Percentiles rank a stretch among this genome's conserved stretches.
Conservation (phyloP, 2,113 vertebrate genomes). For the Brachyhypopomus gauderio region DNA sequence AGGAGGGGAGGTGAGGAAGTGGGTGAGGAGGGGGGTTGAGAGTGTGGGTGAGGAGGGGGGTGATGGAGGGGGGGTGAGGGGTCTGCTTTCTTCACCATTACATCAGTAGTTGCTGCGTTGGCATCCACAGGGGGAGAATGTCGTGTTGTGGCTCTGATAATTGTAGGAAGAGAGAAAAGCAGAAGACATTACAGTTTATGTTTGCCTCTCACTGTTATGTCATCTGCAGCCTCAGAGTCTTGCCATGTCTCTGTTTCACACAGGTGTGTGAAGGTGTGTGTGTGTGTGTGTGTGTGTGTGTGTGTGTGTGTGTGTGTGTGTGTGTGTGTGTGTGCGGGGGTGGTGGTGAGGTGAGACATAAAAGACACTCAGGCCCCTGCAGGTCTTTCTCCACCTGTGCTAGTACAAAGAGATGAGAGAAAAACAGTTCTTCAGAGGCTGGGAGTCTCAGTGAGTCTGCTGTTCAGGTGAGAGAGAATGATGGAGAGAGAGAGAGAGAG, state of each 20-base stretch:
- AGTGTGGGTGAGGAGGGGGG: neutral
- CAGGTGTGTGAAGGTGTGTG: constrained; percentile 9
- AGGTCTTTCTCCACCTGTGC: constrained; percentile 49
- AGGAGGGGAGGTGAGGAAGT: neutral
- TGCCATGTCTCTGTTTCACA: neutral
- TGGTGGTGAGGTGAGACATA: constrained; percentile 19
- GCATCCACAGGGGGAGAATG: neutral
- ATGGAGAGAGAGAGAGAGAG: neutral
- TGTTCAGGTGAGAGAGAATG: neutral
- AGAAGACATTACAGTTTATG: neutral
- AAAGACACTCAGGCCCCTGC: constrained; percentile 40
- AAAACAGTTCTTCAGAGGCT: constrained; percentile 33
- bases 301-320: neutral
- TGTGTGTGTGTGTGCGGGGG: neutral
- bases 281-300: neutral
- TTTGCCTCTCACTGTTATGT: neutral
- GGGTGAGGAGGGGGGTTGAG: neutral
- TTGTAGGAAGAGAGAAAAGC: neutral
- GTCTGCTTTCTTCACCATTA: neutral
- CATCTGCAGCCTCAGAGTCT: neutral
- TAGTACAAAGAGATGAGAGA: constrained; percentile 33
- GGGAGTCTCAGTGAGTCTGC: constrained; percentile 22
- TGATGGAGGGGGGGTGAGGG: neutral
- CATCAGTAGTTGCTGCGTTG: neutral
- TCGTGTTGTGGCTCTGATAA: neutral